Conservation (phyloP, 2,113 vertebrate genomes). For the Lampris incognitus region DNA sequence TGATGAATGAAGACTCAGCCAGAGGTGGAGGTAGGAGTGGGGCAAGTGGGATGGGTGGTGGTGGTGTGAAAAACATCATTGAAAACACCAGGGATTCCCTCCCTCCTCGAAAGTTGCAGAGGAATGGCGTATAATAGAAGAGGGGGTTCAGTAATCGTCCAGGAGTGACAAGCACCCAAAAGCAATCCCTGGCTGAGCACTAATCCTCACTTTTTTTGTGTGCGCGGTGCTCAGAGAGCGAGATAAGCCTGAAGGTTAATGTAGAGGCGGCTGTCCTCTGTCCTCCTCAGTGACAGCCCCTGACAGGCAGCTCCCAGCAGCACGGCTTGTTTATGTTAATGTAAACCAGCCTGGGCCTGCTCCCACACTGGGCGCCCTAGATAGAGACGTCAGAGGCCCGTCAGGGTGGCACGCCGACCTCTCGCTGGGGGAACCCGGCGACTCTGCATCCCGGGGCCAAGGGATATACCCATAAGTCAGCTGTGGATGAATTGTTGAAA, state of each 20-base stretch:
- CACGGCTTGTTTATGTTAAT: conserved; percentile 78
- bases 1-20: conserved; percentile 12
- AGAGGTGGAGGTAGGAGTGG: not conserved
- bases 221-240: conserved; percentile 42
- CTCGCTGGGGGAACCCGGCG: conserved; percentile 39
- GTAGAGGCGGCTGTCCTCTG: conserved; percentile 69
- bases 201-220: conserved; percentile 73
- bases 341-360: conserved; percentile 56
- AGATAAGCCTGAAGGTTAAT: conserved; percentile 79
- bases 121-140: conserved; percentile 56
- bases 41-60: not conserved
- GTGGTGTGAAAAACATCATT: not conserved
- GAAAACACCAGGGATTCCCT: conserved; percentile 66
- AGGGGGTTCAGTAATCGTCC: conserved; percentile 64
- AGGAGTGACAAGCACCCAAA: conserved; percentile 74
- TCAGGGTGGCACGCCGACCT: conserved; percentile 47
- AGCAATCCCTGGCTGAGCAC: conserved; percentile 76
- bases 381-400: conserved; percentile 71
- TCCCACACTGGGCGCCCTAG: conserved; percentile 60
- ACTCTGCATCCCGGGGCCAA: not conserved
- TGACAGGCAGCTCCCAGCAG: conserved; percentile 72
- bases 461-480: conserved; percentile 18
- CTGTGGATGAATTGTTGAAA: conserved; percentile 21
- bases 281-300: conserved; percentile 72
- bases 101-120: conserved; percentile 50